Evolutionary conservation across 2,888 invertebrate species (phyloP).

Genomic region (Lagria hirta): DNA sequence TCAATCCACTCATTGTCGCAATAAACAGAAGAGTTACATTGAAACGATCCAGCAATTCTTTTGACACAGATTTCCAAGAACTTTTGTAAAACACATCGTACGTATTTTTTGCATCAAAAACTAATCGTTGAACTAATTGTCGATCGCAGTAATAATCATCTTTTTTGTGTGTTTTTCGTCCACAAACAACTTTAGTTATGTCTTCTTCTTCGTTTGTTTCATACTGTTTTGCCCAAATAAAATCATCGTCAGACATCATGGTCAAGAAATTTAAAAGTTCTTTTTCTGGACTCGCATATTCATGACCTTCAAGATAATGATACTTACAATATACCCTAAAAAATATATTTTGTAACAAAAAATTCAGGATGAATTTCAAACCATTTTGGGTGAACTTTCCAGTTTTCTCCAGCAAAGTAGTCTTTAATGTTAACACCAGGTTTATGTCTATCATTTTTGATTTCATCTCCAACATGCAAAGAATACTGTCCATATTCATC

Average conservation of each 20-base stretch:
- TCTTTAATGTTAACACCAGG: constrained; percentile 70
- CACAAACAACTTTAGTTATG: constrained; percentile 60
- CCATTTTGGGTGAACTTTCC: constrained; percentile 86
- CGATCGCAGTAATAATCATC: constrained; percentile 83
- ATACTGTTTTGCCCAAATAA: constrained; percentile 68
- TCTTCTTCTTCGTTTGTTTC: constrained; percentile 39
- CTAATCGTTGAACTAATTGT: constrained; percentile 79
- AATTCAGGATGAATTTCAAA: constrained; percentile 50
- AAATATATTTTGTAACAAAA: constrained; percentile 11
- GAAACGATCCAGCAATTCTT: constrained; percentile 65
- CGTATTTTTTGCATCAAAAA: constrained; percentile 84
- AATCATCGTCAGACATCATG: constrained; percentile 61
- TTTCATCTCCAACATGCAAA: constrained; percentile 74
- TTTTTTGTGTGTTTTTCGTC: constrained; percentile 62
- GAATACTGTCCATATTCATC: constrained; percentile 76
- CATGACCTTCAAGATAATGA: constrained; percentile 78
- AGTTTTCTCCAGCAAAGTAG: constrained; percentile 72
- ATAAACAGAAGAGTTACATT: constrained; percentile 79
- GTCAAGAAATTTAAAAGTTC: constrained; percentile 76
- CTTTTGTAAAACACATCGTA: constrained; percentile 54
- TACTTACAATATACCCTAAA: constrained; percentile 84
- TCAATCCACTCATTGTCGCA: constrained; percentile 86
- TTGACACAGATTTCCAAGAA: constrained; percentile 46
- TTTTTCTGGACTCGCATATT: constrained; percentile 70
- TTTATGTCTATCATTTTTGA: constrained; percentile 63